These are phyloP conservation scores for Cheiracanthium punctorium DNA, from an alignment of 2,888 invertebrate species.

Conservation along the genomic window DNA sequence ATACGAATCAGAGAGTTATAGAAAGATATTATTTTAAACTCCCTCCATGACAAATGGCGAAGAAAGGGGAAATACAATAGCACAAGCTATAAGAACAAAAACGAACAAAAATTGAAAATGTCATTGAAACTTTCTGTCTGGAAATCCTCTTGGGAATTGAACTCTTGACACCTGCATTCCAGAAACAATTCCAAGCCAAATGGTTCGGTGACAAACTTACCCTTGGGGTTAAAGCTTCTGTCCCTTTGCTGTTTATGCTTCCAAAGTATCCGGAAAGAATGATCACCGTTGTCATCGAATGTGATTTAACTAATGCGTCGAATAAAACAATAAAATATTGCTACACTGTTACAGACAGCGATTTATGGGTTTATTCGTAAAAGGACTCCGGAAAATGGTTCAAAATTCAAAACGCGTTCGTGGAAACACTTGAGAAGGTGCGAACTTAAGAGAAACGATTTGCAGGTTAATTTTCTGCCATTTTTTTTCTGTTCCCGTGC, in stretches of 20 bases:
- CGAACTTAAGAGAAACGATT: too few species aligned
- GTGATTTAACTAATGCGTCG: background rate
- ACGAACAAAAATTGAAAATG: background rate
- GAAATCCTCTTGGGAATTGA: background rate
- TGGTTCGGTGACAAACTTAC: background rate
- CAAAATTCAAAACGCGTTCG: too few species aligned
- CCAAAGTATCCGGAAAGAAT: background rate
- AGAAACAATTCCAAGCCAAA: background rate
- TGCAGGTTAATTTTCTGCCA: too few species aligned
- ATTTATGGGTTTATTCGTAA: background rate
- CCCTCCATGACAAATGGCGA: background rate
- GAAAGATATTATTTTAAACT: background rate
- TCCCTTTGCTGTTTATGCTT: background rate
- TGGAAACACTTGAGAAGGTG: too few species aligned
- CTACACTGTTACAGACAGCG: background rate
- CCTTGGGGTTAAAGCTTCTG: background rate
- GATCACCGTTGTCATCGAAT: background rate
- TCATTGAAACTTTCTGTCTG: background rate
- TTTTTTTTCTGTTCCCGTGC: too few species aligned
- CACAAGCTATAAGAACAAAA: background rate
- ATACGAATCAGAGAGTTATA: background rate
- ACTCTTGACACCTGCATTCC: background rate
- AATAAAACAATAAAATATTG: background rate
- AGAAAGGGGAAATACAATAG: background rate
- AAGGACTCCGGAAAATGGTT: too few species aligned